These are phyloP conservation scores for Hycleus phaleratus DNA, from an alignment of 1,140 invertebrate genomes.

Conservation along the genomic window DNA sequence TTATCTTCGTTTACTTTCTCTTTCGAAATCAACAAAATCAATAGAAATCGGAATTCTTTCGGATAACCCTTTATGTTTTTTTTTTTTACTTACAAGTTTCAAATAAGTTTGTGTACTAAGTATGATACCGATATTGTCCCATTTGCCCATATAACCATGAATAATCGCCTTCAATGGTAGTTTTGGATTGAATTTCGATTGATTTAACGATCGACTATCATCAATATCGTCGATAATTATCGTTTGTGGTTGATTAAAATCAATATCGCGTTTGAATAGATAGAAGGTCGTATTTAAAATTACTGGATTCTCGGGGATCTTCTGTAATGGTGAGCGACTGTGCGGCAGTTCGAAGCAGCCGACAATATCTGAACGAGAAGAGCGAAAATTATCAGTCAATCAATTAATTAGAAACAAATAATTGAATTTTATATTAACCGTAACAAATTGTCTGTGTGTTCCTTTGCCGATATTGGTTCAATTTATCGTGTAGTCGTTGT, in stretches of 20 bases:
- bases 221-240: slow-evolving; percentile 40
- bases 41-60: no score
- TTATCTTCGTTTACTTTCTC: no score
- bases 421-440: slow-evolving; percentile 16
- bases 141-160: slow-evolving; percentile 44
- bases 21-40: no score
- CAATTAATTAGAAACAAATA: no score
- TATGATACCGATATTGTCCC: slow-evolving; percentile 35
- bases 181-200: slow-evolving; percentile 44
- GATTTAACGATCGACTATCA: slow-evolving; percentile 42
- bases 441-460: slow-evolving; percentile 30
- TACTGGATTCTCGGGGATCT: slow-evolving; percentile 35
- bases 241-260: slow-evolving; percentile 31
- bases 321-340: slow-evolving; percentile 35
- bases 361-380: slow-evolving; percentile 28
- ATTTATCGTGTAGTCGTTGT: slow-evolving; percentile 23
- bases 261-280: slow-evolving; percentile 46
- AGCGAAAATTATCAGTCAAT: background rate
- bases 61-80: background rate
- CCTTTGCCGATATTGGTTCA: slow-evolving; percentile 23
- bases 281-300: slow-evolving; percentile 48
- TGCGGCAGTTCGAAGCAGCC: slow-evolving; percentile 39
- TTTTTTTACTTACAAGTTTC: slow-evolving; percentile 33
- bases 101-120: slow-evolving; percentile 32
- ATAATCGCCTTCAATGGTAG: slow-evolving; percentile 53